A percentile compares a stretch with the other conserved stretches of the same genome.
phyloP scores from a whole-genome alignment of 2,888 invertebrate species.

The Oxystoma pomonae region DNA sequence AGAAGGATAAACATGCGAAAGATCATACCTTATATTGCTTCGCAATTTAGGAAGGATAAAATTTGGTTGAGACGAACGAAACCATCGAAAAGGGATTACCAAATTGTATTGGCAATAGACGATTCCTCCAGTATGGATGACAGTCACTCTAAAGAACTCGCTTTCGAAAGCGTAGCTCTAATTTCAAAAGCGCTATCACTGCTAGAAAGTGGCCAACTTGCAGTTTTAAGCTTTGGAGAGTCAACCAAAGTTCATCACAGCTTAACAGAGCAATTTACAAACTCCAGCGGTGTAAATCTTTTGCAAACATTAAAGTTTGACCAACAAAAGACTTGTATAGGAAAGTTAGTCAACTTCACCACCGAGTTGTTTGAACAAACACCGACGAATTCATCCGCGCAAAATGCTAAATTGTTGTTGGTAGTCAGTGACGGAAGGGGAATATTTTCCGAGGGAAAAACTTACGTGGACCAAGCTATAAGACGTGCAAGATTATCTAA shows the following conservation, averaged over 20 bases:
- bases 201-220: constrained; percentile 90
- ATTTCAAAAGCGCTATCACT: constrained; percentile 86
- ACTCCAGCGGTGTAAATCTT: constrained; percentile 78
- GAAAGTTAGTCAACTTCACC: constrained; percentile 74
- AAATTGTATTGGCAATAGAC: constrained; percentile 93
- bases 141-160: constrained; percentile 83
- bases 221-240: constrained; percentile 90
- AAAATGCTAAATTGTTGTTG: constrained; percentile 80
- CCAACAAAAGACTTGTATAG: constrained; percentile 85
- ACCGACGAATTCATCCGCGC: constrained; percentile 47
- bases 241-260: constrained; percentile 80
- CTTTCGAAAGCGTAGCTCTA: constrained; percentile 91
- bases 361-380: constrained; percentile 61
- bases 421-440: constrained; percentile 95
- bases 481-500: constrained; percentile 74
- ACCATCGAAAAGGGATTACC: constrained; percentile 93
- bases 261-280: constrained; percentile 81
- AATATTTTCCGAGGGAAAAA: constrained; percentile 83
- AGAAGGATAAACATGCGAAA: constrained; percentile 97
- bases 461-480: constrained; percentile 72
- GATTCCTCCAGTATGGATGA: constrained; percentile 93
- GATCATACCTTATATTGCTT: constrained; percentile 98
- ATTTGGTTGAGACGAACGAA: constrained; percentile 97
- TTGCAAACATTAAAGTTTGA: constrained; percentile 80
- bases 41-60: constrained; percentile 97